Evolutionary conservation across 2,888 invertebrate species (phyloP), one percentile per base, ranked within the genome.

Genomic region (Ctena decussata): DNA sequence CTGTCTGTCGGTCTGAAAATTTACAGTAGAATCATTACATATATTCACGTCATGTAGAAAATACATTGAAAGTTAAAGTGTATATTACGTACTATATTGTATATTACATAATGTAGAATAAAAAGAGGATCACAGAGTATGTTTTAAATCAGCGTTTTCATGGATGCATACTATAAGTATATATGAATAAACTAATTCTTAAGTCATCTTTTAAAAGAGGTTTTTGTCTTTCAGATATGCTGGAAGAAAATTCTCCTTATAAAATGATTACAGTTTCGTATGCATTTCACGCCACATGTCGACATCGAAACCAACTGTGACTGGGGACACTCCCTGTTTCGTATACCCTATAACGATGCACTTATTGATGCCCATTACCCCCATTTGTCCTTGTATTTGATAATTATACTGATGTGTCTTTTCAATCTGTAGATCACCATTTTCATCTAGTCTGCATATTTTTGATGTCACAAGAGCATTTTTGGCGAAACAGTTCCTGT

Each of bases 331-430:
- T 30, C 60, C 60, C 6, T 60, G 60, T 27, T 30, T 60, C 5
- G 60, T 60, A 30, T 60, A 60, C 1, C 60, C 60, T 5, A 60
- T 30, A 6, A 60, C 8, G 8, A 60, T 30, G 27, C 60, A 60
- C 32, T 60, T 60, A 60, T 60, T 6, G 30, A 60, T 60, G 18
- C 60, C 60, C 6, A 30, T 60, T 24, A 60, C 27, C 8, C 60
- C 60, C 60, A 60, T 60, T 30, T 60, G 60, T 12, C 60, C 60
- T 60, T 60, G 60, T 30, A 60, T 60, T 60, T 60, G 60, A 60
- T 60, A 60, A 30, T 60, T 24, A 60, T 60, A 60, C 60, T 60
- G 27, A 21, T 60, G 60, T 11, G 3, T 27, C 32, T 60, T 60
- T 30, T 30, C 32, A 60, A 60, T 60, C 8, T 60, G 27, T 30